These are phyloP conservation scores for Mesoligia furuncula DNA, from an alignment of 2,888 invertebrate species.

Conservation along the genomic window DNA sequence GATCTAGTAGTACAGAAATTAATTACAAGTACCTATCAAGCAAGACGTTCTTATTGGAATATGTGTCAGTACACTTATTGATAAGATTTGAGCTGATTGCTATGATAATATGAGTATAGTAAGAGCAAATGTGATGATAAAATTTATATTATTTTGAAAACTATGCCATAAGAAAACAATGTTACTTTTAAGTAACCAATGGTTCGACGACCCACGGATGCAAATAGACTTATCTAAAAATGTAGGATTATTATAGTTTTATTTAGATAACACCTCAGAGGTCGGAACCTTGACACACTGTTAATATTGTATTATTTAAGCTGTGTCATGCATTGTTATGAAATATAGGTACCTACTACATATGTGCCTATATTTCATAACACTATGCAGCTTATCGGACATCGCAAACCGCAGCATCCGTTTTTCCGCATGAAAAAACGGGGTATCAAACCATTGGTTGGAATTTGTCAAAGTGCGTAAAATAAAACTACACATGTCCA, in stretches of 20 bases:
- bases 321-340: not conserved
- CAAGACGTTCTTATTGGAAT: slow-evolving; percentile 51
- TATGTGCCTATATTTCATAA: slow-evolving; percentile 31
- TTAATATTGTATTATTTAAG: slow-evolving; percentile 25
- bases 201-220: slow-evolving; percentile 33
- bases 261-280: slow-evolving; percentile 48
- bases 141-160: slow-evolving; percentile 6
- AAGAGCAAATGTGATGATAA: slow-evolving; percentile 28
- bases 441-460: slow-evolving; percentile 64
- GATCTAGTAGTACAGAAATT: slow-evolving; percentile 21
- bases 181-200: slow-evolving; percentile 12
- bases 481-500: slow-evolving; percentile 22
- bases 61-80: slow-evolving; percentile 67
- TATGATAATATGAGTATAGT: slow-evolving; percentile 52
- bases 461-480: slow-evolving; percentile 12
- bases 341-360: too few species aligned
- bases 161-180: slow-evolving; percentile 6
- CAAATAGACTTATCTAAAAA: slow-evolving; percentile 46
- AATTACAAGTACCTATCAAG: slow-evolving; percentile 30
- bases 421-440: slow-evolving; percentile 70
- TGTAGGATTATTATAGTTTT: slow-evolving; percentile 41
- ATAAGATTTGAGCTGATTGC: slow-evolving; percentile 64
- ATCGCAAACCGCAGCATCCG: slow-evolving; percentile 62
- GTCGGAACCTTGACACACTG: slow-evolving; percentile 43
- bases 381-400: slow-evolving; percentile 59